phyloP scores from a whole-genome alignment of 1,140 invertebrate genomes.

The Intoshia linei region DNA sequence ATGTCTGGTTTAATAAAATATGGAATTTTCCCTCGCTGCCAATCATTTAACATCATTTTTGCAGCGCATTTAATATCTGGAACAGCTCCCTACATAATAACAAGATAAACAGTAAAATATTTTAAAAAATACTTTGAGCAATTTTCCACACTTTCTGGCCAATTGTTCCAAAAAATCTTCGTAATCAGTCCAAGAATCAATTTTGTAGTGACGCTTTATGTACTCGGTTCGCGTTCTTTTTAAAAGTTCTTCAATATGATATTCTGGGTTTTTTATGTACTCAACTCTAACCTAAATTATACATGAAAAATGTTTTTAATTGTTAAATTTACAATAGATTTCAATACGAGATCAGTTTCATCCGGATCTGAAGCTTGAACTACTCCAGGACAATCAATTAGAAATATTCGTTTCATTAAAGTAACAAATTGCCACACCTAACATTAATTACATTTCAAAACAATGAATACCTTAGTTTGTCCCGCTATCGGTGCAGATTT shows the following conservation, averaged over 20 bases:
- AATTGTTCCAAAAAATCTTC: conserved; percentile 68
- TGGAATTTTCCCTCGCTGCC: conserved; percentile 76
- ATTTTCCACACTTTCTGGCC: conserved; percentile 45
- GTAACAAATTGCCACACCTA: conserved; percentile 86
- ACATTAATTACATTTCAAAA: not conserved
- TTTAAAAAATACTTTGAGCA: conserved; percentile 38
- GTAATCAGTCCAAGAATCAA: conserved; percentile 38
- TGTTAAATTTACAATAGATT: conserved; percentile 27
- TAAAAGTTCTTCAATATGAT: conserved; percentile 55
- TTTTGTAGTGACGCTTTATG: conserved; percentile 56
- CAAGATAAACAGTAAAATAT: not conserved
- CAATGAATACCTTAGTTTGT: conserved; percentile 51
- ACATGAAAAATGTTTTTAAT: not conserved
- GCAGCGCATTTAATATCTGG: conserved; percentile 54
- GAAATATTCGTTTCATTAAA: conserved; percentile 69
- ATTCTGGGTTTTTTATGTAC: conserved; percentile 60
- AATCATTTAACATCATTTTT: conserved; percentile 86
- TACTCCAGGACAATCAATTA: conserved; percentile 94
- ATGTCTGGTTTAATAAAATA: conserved; percentile 45
- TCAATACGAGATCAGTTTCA: conserved; percentile 74
- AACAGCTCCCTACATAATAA: conserved; percentile 38
- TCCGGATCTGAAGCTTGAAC: conserved; percentile 59
- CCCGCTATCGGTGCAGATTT: conserved; percentile 94
- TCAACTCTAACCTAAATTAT: conserved; percentile 47
- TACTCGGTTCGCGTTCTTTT: conserved; percentile 58